phyloP scores from a whole-genome alignment of 2,888 invertebrate genomes.

The Agrenia bidenticulata region DNA sequence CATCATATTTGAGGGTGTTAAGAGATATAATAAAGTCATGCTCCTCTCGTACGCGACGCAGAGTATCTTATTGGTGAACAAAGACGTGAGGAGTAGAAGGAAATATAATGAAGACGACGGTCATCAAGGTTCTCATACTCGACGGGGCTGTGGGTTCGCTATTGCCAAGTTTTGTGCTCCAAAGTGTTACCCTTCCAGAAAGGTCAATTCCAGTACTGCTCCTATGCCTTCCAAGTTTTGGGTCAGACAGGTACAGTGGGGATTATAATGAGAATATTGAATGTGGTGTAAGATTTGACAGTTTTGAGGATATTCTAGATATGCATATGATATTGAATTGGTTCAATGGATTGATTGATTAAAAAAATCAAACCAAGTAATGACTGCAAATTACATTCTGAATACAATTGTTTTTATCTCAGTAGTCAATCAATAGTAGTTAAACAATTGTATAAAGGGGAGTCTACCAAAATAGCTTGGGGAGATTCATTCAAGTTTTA shows the following conservation, averaged over 20 bases:
- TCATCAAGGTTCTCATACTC: not conserved
- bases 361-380: too few species aligned
- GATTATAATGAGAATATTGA: not conserved
- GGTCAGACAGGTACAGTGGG: conserved; percentile 27
- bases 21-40: conserved; percentile 5
- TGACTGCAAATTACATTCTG: too few species aligned
- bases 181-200: not conserved
- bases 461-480: too few species aligned
- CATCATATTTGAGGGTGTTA: too few species aligned
- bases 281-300: not conserved
- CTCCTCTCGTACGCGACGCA: conserved; percentile 16
- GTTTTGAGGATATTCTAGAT: too few species aligned
- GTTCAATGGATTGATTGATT: too few species aligned
- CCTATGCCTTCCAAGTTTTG: conserved; percentile 19
- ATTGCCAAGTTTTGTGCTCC: not conserved
- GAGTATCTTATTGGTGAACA: conserved; percentile 16
- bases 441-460: too few species aligned
- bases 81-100: not conserved
- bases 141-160: not conserved
- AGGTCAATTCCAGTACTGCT: not conserved
- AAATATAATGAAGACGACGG: not conserved
- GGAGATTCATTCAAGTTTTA: too few species aligned
- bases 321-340: too few species aligned
- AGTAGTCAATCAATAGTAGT: too few species aligned
- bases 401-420: too few species aligned